Evolutionary conservation across 2,797 vertebrate species (phyloP).

Genomic region (Cyclura pinguis): DNA sequence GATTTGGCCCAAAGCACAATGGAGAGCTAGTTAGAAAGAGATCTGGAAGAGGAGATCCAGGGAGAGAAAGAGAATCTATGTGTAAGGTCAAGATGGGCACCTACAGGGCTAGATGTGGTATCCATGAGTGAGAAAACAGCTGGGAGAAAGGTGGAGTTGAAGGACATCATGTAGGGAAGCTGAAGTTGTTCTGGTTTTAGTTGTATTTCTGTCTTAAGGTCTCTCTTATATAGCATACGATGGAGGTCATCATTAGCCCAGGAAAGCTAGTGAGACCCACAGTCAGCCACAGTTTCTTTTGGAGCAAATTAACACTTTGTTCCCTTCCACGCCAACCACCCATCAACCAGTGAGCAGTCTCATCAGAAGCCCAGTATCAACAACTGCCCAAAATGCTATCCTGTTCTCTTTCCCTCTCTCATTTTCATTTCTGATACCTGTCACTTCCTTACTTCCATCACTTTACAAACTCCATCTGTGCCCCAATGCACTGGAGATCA

Average conservation of each 20-base stretch:
- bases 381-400: neutral
- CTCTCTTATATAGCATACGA: neutral
- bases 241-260: neutral
- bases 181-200: neutral
- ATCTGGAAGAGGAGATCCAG: neutral
- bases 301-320: neutral
- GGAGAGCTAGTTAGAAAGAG: neutral
- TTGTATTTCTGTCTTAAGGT: neutral
- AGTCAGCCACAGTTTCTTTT: too few species aligned
- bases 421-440: slow-evolving; percentile 5
- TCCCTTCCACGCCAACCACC: neutral
- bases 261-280: neutral
- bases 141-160: neutral
- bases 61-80: neutral
- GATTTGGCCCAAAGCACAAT: neutral
- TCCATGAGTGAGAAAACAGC: neutral
- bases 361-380: neutral
- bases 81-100: slow-evolving; percentile 7
- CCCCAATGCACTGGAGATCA: neutral
- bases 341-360: too few species aligned
- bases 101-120: neutral
- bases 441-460: slow-evolving; percentile 4
- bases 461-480: neutral
- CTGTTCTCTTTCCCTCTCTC: neutral
- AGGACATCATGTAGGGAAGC: neutral